These are phyloP conservation scores for Xestia ashworthii DNA, from an alignment of 2,888 invertebrate species.

Conservation along the genomic window DNA sequence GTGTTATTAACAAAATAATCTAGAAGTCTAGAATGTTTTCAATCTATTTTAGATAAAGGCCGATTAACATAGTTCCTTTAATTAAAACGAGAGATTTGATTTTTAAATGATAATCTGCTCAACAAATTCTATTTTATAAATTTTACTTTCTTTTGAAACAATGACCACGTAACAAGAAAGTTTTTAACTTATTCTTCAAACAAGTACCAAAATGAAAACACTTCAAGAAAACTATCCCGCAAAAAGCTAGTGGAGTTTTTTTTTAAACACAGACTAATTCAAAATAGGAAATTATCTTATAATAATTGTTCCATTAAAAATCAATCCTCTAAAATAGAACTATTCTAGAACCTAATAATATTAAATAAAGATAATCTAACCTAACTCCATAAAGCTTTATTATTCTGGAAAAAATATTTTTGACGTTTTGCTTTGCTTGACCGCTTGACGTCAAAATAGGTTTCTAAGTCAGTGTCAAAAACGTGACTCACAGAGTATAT, in stretches of 20 bases:
- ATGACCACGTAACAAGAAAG: background rate
- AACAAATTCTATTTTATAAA: too few relatives aligned
- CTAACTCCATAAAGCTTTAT: background rate
- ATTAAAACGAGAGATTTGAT: too few relatives aligned
- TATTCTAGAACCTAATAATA: background rate
- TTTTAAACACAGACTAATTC: background rate
- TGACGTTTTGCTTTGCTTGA: background rate
- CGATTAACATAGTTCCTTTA: too few relatives aligned
- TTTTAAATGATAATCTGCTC: too few relatives aligned
- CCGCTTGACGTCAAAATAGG: too few relatives aligned
- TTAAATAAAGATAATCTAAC: background rate
- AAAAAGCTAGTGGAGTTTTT: background rate
- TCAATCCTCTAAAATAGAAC: background rate
- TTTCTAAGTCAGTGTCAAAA: too few relatives aligned
- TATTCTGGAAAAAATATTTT: background rate
- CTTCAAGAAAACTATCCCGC: background rate
- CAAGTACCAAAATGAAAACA: background rate
- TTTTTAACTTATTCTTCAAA: background rate
- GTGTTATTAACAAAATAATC: background rate
- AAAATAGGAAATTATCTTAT: background rate
- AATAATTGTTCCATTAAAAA: background rate
- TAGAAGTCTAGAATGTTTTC: background rate
- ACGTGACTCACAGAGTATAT: too few relatives aligned
- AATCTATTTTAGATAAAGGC: background rate
- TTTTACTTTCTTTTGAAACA: background rate